Conservation (phyloP, 2,888 invertebrate species). For the Cacoxenus indagator region DNA sequence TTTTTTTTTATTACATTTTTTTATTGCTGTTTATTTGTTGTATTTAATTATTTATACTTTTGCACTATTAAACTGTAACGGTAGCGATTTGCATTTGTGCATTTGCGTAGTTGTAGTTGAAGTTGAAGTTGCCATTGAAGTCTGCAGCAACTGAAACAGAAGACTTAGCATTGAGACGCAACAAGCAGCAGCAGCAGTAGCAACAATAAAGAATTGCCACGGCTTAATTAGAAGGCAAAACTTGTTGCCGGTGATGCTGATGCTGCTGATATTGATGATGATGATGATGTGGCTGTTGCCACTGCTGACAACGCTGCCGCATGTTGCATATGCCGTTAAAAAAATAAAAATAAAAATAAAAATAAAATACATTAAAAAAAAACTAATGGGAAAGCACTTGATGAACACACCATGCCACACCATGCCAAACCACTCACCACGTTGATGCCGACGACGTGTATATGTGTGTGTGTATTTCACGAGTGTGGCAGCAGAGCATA, state of each 20-base stretch:
- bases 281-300: neutral
- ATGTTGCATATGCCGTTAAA: neutral
- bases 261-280: neutral
- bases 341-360: neutral
- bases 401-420: slow-evolving; percentile 1
- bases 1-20: no score
- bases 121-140: no score
- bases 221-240: slow-evolving; percentile 11
- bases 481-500: neutral
- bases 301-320: neutral
- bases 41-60: no score
- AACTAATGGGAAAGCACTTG: slow-evolving; percentile 13
- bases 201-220: slow-evolving; percentile 7
- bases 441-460: neutral
- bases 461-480: neutral
- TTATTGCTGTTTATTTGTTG: no score
- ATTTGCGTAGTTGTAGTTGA: no score
- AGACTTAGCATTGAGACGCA: neutral
- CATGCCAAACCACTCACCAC: neutral
- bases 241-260: neutral
- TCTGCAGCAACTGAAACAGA: neutral
- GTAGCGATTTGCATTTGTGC: no score
- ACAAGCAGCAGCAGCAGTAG: neutral
- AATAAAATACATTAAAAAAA: no score
- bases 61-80: no score